A percentile compares a stretch with the other conserved stretches of the same genome.
These are phyloP conservation scores for Drosophila pectinifera DNA, from an alignment of 1,140 invertebrate species.

Conservation along the genomic window DNA sequence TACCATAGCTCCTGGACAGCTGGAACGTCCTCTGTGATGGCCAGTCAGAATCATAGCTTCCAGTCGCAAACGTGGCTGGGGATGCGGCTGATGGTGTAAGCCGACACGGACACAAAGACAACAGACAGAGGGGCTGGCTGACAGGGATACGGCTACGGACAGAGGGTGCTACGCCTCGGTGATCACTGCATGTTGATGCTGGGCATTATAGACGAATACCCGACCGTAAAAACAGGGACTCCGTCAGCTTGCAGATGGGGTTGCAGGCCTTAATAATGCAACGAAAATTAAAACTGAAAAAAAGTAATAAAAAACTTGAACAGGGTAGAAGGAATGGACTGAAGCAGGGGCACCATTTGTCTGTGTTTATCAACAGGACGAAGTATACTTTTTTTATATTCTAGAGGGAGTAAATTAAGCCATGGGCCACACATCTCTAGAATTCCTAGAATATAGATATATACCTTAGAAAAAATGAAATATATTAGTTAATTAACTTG, in stretches of 20 bases:
- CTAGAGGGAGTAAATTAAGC: no score
- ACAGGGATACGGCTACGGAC: neutral
- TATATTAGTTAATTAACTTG: no score
- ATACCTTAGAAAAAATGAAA: no score
- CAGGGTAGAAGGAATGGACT: neutral
- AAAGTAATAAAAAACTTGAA: neutral
- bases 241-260: neutral
- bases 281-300: conserved; percentile 37
- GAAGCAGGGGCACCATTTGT: neutral
- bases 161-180: conserved; percentile 1
- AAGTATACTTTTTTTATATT: neutral
- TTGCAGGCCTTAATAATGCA: conserved; percentile 17
- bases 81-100: conserved; percentile 1
- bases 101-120: neutral
- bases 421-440: no score
- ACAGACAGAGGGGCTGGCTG: neutral
- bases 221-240: neutral
- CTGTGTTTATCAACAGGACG: neutral
- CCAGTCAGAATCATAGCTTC: neutral
- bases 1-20: neutral
- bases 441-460: no score
- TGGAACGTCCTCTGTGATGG: neutral
- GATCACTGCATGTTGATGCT: conserved; percentile 11
- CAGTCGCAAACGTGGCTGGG: neutral
- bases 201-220: conserved; percentile 7